Base-by-base conservation (phyloP, 2,888 invertebrate species). In the Hedychridium roseum region DNA sequence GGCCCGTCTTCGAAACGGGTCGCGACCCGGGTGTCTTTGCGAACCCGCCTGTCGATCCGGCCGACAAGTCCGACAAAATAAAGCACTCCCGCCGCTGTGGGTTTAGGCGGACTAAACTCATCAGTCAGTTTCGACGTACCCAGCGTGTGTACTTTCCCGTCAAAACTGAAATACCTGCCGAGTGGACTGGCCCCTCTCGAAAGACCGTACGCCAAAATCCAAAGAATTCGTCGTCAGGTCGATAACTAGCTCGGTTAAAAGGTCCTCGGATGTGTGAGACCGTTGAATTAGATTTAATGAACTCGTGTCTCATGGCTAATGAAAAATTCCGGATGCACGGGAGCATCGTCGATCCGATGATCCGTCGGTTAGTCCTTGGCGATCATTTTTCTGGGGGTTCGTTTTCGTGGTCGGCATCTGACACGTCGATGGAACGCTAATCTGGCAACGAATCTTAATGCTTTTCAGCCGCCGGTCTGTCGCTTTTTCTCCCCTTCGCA, bases 381-480 rank as follows among this genome's bases (percentile, higher is more conserved):
- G 23, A 23, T 23, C 23, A 23, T 23, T 6, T 23, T 23, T 5
- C 5, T 23, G 9, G 5, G 5, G 23, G 23, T 23, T 23, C 23
- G 23, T 23, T 23, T 9, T 37, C 20, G 7, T 38, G 9, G 32
- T 31, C 32, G 32, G 12, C 23, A 17, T 17, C 21, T 17, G 20
- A 32, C 4, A 39, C 31, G 12, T 30, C 27, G 26, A 20, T 23
- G 15, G 28, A 16, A 28, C 23, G 42, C 34, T 50, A 50, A 55
- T 59, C 55, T 48, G 26, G 18, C 17, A 17, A 35, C 20, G 48
- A 57, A 59, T 59, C 52, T 52, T 43, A 43, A 50, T 38, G 41
- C 23, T 38, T 7, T 11, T 23, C 26, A 15, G 34, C 6, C 12
- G 17, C 21, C 28, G 16, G 27, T 41, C 26, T 14, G 14, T 15